Percentiles rank a stretch among this genome's conserved stretches.
Evolutionary conservation across 2,797 vertebrate genomes (phyloP).

Genomic region (Lacerta bilineata): DNA sequence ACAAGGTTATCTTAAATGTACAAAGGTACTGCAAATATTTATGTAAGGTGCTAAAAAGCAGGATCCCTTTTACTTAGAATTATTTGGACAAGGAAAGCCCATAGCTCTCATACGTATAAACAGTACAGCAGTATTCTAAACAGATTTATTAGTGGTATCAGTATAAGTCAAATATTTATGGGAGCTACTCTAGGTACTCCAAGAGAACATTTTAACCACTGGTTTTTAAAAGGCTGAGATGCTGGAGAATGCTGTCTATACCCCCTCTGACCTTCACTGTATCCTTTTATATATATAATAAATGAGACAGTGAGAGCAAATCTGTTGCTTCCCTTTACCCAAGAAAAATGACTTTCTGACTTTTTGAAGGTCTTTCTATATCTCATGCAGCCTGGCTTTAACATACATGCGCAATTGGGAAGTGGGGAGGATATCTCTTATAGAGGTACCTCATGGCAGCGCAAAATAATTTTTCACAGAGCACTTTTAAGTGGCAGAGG

Average conservation of each 20-base stretch:
- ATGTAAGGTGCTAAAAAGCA: constrained; percentile 85
- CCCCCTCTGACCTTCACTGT: constrained; percentile 64
- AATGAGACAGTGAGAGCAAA: constrained; percentile 61
- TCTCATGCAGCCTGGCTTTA: not conserved
- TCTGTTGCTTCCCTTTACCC: constrained; percentile 71
- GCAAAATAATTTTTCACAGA: not conserved
- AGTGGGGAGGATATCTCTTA: not conserved
- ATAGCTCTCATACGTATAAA: constrained; percentile 82
- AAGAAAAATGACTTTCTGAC: constrained; percentile 39
- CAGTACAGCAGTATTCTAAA: constrained; percentile 81
- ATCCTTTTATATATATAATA: constrained; percentile 71
- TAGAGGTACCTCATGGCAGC: not conserved
- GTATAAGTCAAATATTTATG: constrained; percentile 85
- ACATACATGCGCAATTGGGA: not conserved
- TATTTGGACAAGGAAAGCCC: constrained; percentile 78
- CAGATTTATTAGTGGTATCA: constrained; percentile 83
- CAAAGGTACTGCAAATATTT: constrained; percentile 84
- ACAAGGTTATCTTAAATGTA: constrained; percentile 82
- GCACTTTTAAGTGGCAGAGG: constrained; percentile 1
- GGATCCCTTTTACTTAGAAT: constrained; percentile 77
- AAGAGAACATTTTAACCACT: constrained; percentile 75
- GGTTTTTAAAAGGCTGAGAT: constrained; percentile 71
- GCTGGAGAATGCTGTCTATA: constrained; percentile 68
- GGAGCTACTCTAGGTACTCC: constrained; percentile 76
- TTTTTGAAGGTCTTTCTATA: constrained; percentile 20